Conservation (phyloP, 2,888 invertebrate genomes). For the Dichetophora obliterata region DNA sequence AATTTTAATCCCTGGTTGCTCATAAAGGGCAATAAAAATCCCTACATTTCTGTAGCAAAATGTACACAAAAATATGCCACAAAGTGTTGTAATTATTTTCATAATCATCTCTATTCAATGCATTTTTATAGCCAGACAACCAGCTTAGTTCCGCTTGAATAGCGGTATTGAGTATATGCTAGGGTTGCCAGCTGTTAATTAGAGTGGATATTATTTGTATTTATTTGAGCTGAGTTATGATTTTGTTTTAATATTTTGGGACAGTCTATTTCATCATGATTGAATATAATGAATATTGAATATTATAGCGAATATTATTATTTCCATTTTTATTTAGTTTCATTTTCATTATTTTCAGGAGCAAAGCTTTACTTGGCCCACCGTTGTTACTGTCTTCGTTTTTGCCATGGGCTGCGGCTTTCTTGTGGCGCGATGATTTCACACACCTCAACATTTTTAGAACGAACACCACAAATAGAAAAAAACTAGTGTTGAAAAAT, state of each 20-base stretch:
- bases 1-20: conserved; percentile 34
- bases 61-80: neutral
- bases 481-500: too few species aligned
- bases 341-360: conserved; percentile 57
- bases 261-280: too few species aligned
- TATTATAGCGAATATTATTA: conserved; percentile 9
- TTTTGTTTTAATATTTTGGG: neutral
- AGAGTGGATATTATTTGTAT: neutral
- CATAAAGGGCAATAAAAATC: conserved; percentile 31
- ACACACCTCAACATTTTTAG: conserved; percentile 27
- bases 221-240: neutral
- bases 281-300: too few species aligned
- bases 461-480: neutral
- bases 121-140: conserved; percentile 8
- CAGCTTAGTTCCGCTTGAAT: conserved; percentile 9
- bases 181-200: neutral
- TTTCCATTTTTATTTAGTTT: conserved; percentile 34
- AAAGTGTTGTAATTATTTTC: conserved; percentile 23
- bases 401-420: conserved; percentile 70
- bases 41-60: conserved; percentile 4
- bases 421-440: conserved; percentile 69
- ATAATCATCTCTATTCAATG: neutral
- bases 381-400: conserved; percentile 69
- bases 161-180: neutral
- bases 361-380: conserved; percentile 69